Base-by-base conservation (phyloP, 2,888 invertebrate genomes). In the Scrobipalpa atriplicella region DNA sequence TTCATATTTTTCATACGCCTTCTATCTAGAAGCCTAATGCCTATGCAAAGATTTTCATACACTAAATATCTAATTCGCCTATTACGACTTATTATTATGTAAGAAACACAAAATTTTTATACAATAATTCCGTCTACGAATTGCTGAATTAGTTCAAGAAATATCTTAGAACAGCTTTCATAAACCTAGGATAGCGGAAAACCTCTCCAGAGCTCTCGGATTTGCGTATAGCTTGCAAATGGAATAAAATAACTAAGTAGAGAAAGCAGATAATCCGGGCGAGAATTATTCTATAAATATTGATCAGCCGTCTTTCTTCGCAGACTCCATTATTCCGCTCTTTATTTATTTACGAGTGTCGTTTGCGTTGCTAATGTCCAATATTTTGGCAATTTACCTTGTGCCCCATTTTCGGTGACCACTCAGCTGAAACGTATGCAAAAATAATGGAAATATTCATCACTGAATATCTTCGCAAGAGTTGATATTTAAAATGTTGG, bases 231-330 rank as follows among this genome's bases (percentile, higher is more conserved):
- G 0, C n/a, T 6, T n/a, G 47, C 6, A 47, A 16, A 47, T 47
- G 9, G 16, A 47, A 16, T 16, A 16, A 47, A 47, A 47, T 47
- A n/a, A n/a, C n/a, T n/a, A 8, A 16, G 47, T 47, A 10, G 47
- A 8, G 16, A 47, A 47, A 47, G 47, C 47, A 16, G 47, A 16
- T 54, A 54, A 54, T 21, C 10, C 54, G 1, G 54, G 11, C 54
- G 54, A 21, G 18, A 21, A 54, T 54, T 61, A 61, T 61, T 61
- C 74, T 79, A 73, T 79, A 75, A 79, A 79, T 78, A 79, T 78
- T 79, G 75, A 77, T 75, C 74, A 73, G 72, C 72, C 72, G 73
- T 72, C 63, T 58, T 52, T 21, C 21, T 54, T 43, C 63, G 21
- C 19, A 19, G 63, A 70, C 75, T 75, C 74, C 71, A 73, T 76